Conservation (phyloP, 2,113 vertebrate species). For the Aythya baeri region DNA sequence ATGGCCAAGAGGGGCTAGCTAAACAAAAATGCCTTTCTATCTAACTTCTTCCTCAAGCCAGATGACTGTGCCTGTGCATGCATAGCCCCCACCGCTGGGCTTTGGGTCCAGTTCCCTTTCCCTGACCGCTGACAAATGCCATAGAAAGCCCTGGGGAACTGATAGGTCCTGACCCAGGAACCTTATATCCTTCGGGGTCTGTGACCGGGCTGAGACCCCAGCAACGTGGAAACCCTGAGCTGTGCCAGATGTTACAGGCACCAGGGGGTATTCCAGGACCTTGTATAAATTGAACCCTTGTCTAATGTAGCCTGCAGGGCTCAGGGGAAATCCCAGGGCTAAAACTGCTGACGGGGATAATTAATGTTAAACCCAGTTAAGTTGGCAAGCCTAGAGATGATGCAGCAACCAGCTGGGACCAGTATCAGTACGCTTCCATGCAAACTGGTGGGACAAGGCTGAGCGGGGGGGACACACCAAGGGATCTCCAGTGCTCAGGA, state of each 20-base stretch:
- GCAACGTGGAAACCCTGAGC: neutral
- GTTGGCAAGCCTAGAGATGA: neutral
- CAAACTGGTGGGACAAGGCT: neutral
- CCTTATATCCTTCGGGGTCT: neutral
- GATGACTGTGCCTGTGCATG: neutral
- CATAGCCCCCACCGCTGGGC: neutral
- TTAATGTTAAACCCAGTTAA: neutral
- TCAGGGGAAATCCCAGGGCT: neutral
- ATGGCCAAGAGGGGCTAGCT: neutral
- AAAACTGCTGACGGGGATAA: neutral
- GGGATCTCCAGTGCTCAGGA: neutral
- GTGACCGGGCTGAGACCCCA: constrained; percentile 4
- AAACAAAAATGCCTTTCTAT: neutral
- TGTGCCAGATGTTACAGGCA: neutral
- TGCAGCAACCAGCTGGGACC: neutral
- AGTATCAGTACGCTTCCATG: neutral
- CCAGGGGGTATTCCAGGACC: neutral
- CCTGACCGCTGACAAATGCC: constrained; percentile 14
- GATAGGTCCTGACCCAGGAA: neutral
- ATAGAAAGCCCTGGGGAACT: neutral
- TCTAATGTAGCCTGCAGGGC: neutral
- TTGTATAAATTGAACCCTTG: neutral
- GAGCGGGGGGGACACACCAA: neutral
- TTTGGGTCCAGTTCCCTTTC: neutral
- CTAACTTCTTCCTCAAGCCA: neutral